A percentile compares a stretch with the other conserved stretches of the same genome.
phyloP scores from a whole-genome alignment of 2,797 vertebrate species.

The Enteromius thamalakanensis region DNA sequence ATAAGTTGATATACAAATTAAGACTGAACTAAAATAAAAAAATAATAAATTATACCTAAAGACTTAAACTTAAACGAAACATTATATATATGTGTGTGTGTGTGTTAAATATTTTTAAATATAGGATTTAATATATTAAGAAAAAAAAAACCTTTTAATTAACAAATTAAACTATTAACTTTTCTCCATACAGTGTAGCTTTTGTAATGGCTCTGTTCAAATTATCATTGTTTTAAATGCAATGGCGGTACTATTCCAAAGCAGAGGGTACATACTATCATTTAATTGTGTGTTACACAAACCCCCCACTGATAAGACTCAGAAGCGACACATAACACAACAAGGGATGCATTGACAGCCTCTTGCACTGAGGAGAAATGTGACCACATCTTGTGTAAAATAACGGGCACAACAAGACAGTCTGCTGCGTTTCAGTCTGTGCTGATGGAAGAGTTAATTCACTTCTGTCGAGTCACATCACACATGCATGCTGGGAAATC shows the following conservation, averaged over 20 bases:
- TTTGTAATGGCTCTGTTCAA: not conserved
- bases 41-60: not conserved
- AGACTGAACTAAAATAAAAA: not conserved
- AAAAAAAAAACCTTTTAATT: not conserved
- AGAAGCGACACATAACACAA: not conserved
- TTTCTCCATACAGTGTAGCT: not conserved
- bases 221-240: not conserved
- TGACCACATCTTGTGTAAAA: slow-evolving; percentile 25
- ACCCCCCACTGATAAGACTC: slow-evolving; percentile 12
- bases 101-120: not conserved
- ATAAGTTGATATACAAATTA: not conserved
- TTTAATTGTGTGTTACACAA: slow-evolving; percentile 28
- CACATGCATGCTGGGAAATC: slow-evolving; percentile 46
- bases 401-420: slow-evolving; percentile 22
- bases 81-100: too few relatives aligned
- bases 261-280: not conserved
- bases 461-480: slow-evolving; percentile 38
- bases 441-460: slow-evolving; percentile 66
- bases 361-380: not conserved
- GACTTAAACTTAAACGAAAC: not conserved
- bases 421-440: slow-evolving; percentile 21
- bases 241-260: not conserved
- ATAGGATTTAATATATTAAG: not conserved
- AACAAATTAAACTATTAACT: not conserved
- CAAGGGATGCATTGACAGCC: slow-evolving; percentile 12